A percentile compares a stretch with the other conserved stretches of the same genome.
These are phyloP conservation scores for Tricholauxania praeusta DNA, from an alignment of 2,888 invertebrate genomes.

Conservation along the genomic window DNA sequence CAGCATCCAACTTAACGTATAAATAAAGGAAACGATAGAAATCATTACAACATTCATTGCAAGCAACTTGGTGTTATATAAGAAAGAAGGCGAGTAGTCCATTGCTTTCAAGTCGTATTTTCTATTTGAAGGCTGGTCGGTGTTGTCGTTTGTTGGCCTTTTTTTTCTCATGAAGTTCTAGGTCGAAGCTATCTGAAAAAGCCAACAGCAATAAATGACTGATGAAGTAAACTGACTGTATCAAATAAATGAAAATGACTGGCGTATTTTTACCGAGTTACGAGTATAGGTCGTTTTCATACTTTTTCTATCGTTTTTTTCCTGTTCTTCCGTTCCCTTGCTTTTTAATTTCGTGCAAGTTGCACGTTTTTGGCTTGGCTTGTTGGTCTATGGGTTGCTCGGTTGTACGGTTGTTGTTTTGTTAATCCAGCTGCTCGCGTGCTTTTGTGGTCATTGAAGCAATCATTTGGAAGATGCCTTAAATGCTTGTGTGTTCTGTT, in stretches of 20 bases:
- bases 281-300: background rate
- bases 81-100: no score
- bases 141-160: no score
- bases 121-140: background rate
- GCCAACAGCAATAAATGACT: no score
- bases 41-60: background rate
- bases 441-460: conserved; percentile 61
- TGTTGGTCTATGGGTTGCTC: background rate
- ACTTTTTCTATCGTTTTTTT: background rate
- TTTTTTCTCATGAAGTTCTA: no score
- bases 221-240: background rate
- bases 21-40: conserved; percentile 3
- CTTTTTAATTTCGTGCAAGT: background rate
- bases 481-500: background rate
- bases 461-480: conserved; percentile 58
- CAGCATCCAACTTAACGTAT: background rate
- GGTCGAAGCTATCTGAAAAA: no score
- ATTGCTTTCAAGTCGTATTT: background rate
- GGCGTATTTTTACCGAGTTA: background rate
- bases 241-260: conserved; percentile 10
- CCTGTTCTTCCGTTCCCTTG: background rate
- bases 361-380: no score
- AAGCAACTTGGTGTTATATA: background rate
- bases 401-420: background rate
- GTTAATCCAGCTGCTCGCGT: background rate